Percentiles rank a stretch among this genome's conserved stretches.
These are phyloP conservation scores for Parauchenoglanis punctatus DNA, from an alignment of 2,797 vertebrate genomes.

Conservation along the genomic window DNA sequence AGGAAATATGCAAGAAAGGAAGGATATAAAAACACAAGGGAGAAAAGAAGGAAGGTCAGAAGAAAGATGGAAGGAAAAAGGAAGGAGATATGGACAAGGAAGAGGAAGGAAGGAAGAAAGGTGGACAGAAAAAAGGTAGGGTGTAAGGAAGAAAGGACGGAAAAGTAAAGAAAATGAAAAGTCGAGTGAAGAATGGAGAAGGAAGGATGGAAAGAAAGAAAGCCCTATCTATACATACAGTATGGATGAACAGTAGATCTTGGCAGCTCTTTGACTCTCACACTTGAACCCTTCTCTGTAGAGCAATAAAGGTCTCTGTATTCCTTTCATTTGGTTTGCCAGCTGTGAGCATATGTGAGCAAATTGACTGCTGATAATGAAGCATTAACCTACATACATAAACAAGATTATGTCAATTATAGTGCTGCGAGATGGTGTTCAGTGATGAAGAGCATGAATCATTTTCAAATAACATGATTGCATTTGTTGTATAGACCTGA, in stretches of 20 bases:
- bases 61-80: background rate
- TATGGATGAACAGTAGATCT: too few species aligned
- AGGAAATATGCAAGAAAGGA: background rate
- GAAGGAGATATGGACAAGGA: background rate
- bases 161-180: background rate
- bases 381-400: background rate
- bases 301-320: background rate
- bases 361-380: constrained; percentile 10
- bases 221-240: too few species aligned
- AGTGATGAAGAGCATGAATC: background rate
- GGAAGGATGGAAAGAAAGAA: too few species aligned
- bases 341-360: constrained; percentile 1
- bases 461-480: background rate
- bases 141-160: background rate
- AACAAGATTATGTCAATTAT: background rate
- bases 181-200: background rate
- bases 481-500: background rate
- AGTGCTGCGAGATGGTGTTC: too few species aligned
- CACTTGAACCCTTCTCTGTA: background rate
- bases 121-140: background rate
- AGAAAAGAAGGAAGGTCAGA: background rate
- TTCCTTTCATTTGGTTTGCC: background rate
- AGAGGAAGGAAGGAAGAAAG: background rate
- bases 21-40: background rate
- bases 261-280: background rate